phyloP scores from a whole-genome alignment of 2,888 invertebrate species.

The Eupelmus urozonus region DNA sequence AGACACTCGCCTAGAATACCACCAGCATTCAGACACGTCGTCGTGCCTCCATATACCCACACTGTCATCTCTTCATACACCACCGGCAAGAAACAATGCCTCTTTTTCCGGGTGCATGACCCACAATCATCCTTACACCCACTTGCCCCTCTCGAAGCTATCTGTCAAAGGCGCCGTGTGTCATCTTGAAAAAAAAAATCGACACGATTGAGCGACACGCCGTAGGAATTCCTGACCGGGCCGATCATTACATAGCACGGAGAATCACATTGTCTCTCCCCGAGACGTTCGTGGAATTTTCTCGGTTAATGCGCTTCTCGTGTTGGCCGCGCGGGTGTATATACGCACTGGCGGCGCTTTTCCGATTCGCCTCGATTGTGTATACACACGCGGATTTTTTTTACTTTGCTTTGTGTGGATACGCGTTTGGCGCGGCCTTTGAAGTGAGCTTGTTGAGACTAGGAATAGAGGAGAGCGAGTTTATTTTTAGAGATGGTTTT shows the following conservation, averaged over 20 bases:
- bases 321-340: constrained; percentile 9
- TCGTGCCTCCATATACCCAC: neutral
- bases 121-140: constrained; percentile 30
- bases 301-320: constrained; percentile 50
- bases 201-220: constrained; percentile 12
- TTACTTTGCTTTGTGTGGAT: no score
- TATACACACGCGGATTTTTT: no score
- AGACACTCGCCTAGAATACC: no score
- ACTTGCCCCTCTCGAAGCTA: neutral
- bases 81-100: constrained; percentile 1
- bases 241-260: constrained; percentile 11
- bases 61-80: neutral
- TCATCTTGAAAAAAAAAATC: neutral
- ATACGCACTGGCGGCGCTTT: no score
- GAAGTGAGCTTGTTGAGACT: no score
- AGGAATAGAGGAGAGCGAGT: no score
- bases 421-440: no score
- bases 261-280: no score
- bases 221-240: constrained; percentile 16
- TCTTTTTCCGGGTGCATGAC: constrained; percentile 35
- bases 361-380: no score
- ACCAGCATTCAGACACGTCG: no score
- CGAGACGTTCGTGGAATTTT: constrained; percentile 22
- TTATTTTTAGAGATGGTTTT: no score
- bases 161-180: constrained; percentile 32